Conservation (phyloP, 2,888 invertebrate genomes). For the Zootermopsis nevadensis region DNA sequence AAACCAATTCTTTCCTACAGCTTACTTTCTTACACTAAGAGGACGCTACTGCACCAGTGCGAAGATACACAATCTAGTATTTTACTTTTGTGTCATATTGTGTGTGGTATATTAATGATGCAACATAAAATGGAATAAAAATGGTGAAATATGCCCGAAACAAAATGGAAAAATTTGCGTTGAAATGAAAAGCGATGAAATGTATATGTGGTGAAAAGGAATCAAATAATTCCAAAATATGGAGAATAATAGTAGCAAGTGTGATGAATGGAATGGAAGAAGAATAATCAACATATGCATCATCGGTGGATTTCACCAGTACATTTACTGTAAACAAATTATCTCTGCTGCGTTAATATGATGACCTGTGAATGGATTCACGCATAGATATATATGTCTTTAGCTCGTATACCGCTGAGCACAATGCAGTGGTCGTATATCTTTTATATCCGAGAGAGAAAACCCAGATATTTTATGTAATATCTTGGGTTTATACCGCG, state of each 20-base stretch:
- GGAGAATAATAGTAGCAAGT: conserved; percentile 26
- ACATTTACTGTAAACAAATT: not conserved
- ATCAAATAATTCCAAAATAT: conserved; percentile 26
- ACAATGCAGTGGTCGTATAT: conserved; percentile 57
- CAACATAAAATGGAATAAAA: conserved; percentile 41
- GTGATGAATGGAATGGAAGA: conserved; percentile 40
- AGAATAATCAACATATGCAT: conserved; percentile 15
- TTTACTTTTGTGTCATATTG: conserved; percentile 45
- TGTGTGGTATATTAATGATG: conserved; percentile 39
- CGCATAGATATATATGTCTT: conserved; percentile 22
- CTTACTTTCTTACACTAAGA: conserved; percentile 45
- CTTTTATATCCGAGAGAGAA: conserved; percentile 28
- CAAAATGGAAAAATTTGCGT: conserved; percentile 20
- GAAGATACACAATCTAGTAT: conserved; percentile 41
- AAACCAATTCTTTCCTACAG: conserved; percentile 49
- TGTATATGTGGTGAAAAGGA: conserved; percentile 7
- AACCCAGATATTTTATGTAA: conserved; percentile 32
- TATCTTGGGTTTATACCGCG: conserved; percentile 42
- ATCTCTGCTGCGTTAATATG: not conserved
- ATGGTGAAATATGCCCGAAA: conserved; percentile 31
- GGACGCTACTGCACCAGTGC: conserved; percentile 34
- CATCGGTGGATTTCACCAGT: not conserved
- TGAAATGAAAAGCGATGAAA: conserved; percentile 18
- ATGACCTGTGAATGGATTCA: conserved; percentile 1
- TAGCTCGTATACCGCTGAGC: conserved; percentile 56